These are phyloP conservation scores for Spea hammondii DNA, from an alignment of 2,797 vertebrate genomes.

Conservation along the genomic window DNA sequence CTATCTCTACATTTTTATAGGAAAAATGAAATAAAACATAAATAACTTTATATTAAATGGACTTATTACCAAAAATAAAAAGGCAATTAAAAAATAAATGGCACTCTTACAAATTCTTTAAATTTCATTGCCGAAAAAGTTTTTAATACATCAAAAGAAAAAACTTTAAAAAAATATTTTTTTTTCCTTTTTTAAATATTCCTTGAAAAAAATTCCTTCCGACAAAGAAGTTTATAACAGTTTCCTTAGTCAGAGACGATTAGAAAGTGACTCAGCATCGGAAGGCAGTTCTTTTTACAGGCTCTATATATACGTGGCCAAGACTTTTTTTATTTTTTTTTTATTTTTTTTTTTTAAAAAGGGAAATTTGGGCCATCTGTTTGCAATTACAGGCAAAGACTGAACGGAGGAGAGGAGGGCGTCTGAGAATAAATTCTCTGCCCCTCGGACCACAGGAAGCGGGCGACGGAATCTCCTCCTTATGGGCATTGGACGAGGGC, in stretches of 20 bases:
- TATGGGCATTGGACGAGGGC: background rate
- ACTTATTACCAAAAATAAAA: too few relatives aligned
- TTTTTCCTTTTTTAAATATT: too few relatives aligned
- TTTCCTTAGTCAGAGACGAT: background rate
- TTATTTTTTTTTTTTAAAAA: background rate
- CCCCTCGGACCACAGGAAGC: slow-evolving; percentile 2
- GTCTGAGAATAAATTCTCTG: background rate
- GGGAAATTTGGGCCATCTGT: background rate
- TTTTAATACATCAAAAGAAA: too few relatives aligned
- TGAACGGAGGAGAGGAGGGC: slow-evolving; percentile 2
- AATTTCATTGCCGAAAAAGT: too few relatives aligned
- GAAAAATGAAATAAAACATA: too few relatives aligned
- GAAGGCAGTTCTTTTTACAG: background rate
- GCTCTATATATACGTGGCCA: slow-evolving; percentile 24
- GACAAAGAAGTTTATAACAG: too few relatives aligned
- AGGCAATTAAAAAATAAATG: too few relatives aligned
- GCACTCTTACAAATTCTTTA: too few relatives aligned
- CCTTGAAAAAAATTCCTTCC: too few relatives aligned
- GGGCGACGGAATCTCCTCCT: background rate
- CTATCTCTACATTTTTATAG: too few relatives aligned
- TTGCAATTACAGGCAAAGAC: background rate
- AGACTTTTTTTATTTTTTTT: background rate
- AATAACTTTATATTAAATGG: too few relatives aligned
- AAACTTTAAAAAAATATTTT: too few relatives aligned
- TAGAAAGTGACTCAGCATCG: slow-evolving; percentile 26